Evolutionary conservation across 2,797 vertebrate species (phyloP), one percentile per base, ranked within the genome.

Genomic region (Potorous gilbertii): DNA sequence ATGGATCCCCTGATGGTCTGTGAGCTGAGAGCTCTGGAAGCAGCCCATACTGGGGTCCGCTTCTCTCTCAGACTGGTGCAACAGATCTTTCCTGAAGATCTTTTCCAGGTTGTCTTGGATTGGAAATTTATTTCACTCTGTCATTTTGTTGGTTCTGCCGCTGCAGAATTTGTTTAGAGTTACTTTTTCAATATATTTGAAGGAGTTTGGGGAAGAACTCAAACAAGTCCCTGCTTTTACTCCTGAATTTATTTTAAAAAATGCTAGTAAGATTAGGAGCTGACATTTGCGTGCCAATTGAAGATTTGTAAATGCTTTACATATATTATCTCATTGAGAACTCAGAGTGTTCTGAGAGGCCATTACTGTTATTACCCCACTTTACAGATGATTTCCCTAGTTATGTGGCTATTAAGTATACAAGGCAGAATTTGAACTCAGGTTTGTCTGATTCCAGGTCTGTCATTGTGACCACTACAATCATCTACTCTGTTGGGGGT

Each of bases 261-360:
- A 5, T 89, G 16, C 50, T 96, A 62, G 93, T 95, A 92, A 66
- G 46, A 95, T 97, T 95, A 95, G 93, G 46, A 92, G 52, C 5
- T 92, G 92, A 55, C n/a, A 66, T 40, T 81, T 81, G 46, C 1
- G 10, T 27, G 46, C 6, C 18, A 46, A 8, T 81, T 81, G 46
- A 40, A 81, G 3, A 21, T 81, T 24, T 81, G 21, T 46, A 46
- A 81, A 46, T 3, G 9, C 11, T 81, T 46, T 66, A 81, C 2
- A 46, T 2, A 24, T 74, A 74, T 24, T 81, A 81, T 81, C 18
- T 81, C n/a, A 21, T 46, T 81, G 46, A n/a, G 18, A 81, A 40
- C n/a, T 81, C 66, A 40, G n/a, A 81, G 18, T 8, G 10, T 18
- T 14, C 8, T 81, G 66, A 81, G 8, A 81, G 18, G 18, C 11